These are phyloP conservation scores for Helicoverpa armigera DNA, from an alignment of 1,140 invertebrate genomes.

Conservation along the genomic window DNA sequence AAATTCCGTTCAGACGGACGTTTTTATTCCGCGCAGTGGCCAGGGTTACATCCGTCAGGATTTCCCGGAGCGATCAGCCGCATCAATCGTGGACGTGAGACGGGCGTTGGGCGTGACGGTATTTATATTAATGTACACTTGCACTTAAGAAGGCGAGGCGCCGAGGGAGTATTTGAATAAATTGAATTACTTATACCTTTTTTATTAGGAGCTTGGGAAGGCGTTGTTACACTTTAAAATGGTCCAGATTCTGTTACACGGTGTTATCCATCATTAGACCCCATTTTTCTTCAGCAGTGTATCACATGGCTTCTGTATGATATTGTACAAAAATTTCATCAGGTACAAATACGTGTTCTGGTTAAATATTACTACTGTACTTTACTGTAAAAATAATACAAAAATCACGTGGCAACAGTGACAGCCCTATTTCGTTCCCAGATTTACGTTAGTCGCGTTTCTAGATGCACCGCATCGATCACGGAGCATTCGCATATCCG, in stretches of 20 bases:
- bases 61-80: slow-evolving; percentile 36
- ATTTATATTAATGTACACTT: slow-evolving; percentile 41
- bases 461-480: slow-evolving; percentile 37
- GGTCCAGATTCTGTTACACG: no score
- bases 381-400: no score
- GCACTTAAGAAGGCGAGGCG: not conserved
- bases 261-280: no score
- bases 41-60: slow-evolving; percentile 42
- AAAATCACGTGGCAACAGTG: not conserved
- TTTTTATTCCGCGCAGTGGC: slow-evolving; percentile 41
- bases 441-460: slow-evolving; percentile 40
- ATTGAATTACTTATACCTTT: not conserved
- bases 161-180: not conserved
- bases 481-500: slow-evolving; percentile 17
- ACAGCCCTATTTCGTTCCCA: slow-evolving; percentile 17
- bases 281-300: no score
- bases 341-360: no score
- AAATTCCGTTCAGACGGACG: slow-evolving; percentile 44
- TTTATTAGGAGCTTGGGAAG: not conserved
- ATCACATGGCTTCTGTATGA: no score
- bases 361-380: no score
- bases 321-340: no score
- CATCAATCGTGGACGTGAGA: slow-evolving; percentile 46
- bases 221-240: no score
- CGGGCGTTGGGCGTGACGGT: slow-evolving; percentile 4